Evolutionary conservation across 2,113 vertebrate genomes (phyloP).

Genomic region (Lamprologus tigripictilis): DNA sequence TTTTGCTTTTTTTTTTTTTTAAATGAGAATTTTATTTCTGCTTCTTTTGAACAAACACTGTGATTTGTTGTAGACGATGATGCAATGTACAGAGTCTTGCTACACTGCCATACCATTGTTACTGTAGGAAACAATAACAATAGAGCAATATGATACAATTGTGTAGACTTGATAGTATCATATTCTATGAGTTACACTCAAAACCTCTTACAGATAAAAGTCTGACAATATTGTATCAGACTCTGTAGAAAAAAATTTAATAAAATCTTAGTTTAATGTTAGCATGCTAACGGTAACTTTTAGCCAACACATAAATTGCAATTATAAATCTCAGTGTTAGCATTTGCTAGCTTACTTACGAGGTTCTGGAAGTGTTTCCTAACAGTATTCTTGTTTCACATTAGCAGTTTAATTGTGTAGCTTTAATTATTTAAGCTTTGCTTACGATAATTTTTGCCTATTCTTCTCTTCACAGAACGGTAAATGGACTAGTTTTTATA

Average conservation of each 20-base stretch:
- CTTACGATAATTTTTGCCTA: background rate
- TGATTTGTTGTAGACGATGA: background rate
- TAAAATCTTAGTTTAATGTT: background rate
- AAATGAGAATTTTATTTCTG: background rate
- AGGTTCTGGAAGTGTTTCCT: background rate
- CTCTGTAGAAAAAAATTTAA: background rate
- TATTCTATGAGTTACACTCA: background rate
- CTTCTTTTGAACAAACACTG: background rate
- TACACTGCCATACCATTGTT: rapidly evolving
- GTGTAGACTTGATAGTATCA: background rate
- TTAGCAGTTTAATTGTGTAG: background rate
- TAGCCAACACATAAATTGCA: background rate
- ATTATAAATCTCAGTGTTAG: background rate
- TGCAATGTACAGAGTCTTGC: background rate
- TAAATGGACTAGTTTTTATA: background rate
- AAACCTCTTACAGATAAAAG: background rate
- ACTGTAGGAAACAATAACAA: background rate
- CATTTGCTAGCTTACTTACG: background rate
- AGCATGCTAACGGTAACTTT: background rate
- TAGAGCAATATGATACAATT: background rate
- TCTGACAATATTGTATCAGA: background rate
- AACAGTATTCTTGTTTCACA: background rate
- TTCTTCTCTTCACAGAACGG: background rate
- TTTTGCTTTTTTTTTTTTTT: background rate
- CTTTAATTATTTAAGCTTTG: background rate